Evolutionary conservation across 2,113 vertebrate species (phyloP), one percentile per base, ranked within the genome.

Genomic region (Zosterops pallidus): DNA sequence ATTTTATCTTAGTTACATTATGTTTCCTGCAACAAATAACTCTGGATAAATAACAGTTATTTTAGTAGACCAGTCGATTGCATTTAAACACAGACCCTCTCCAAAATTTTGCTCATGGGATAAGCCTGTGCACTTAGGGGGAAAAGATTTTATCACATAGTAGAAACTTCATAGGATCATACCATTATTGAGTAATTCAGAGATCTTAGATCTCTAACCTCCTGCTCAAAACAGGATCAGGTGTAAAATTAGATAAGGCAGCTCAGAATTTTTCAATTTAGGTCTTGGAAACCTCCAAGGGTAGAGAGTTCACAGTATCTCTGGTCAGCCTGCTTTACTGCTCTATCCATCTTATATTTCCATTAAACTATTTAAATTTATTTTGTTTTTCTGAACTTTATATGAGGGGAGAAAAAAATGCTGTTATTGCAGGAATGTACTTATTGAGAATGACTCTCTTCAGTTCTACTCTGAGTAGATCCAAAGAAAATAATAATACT

Each of bases 371-470:
- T 33, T 69, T 67, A 41, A 33, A 7, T 10, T 29, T 47, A 9
- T n/a, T 65, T n/a, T 8, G 25, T 25, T 42, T 65, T 63, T 20
- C 31, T 82, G 20, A 84, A n/a, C 2, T 79, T 74, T 23, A 42
- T 63, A 2, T 55, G 12, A 17, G 9, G 21, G 11, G 2, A 39
- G 0, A 1, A 19, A 23, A 26, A 50, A 31, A 46, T 65, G 9
- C 3, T 91, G 26, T 4, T 68, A 15, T 47, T 49, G 14, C 18
- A 65, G 44, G 37, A 53, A 62, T 41, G 12, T 44, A 53, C 8
- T 77, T 3, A 16, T 86, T 91, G 31, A 92, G 56, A 78, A 78
- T 60, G 2, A n/a, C 29, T n/a, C 10, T 86, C 56, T 81, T 83
- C 55, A 37, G 9, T 63, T 68, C 35, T 63, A 28, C 28, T 70